Conservation (phyloP, 2,113 vertebrate species). For the Leptosomus discolor region DNA sequence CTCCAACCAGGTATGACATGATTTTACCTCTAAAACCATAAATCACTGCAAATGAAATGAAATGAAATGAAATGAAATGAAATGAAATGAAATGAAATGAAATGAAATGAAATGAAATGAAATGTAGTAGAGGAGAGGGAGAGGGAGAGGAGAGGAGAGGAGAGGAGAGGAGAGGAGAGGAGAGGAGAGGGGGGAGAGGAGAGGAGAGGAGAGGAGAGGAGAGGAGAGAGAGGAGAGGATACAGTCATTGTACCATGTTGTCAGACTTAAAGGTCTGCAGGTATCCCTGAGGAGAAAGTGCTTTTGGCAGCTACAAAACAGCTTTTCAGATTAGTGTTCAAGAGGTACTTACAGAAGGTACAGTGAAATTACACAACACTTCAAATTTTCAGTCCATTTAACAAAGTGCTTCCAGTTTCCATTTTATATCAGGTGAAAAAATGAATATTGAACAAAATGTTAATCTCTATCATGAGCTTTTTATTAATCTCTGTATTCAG, state of each 20-base stretch:
- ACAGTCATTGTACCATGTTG: background rate
- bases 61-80: background rate
- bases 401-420: slow-evolving; percentile 2
- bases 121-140: background rate
- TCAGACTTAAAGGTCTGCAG: background rate
- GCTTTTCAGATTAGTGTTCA: background rate
- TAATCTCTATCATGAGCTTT: background rate
- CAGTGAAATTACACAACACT: background rate
- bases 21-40: background rate
- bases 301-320: background rate
- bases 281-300: background rate
- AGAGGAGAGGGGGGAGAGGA: background rate
- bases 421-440: slow-evolving; percentile 1
- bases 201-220: background rate
- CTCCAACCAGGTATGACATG: background rate
- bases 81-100: background rate
- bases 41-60: background rate
- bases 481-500: slow-evolving; percentile 8
- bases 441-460: slow-evolving; percentile 1
- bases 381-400: slow-evolving; percentile 40
- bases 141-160: too few species aligned
- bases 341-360: background rate
- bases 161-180: background rate
- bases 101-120: too few species aligned
- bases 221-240: background rate